These are phyloP conservation scores for Drosophila navojoa DNA, from an alignment of 1,140 invertebrate species.

Conservation along the genomic window DNA sequence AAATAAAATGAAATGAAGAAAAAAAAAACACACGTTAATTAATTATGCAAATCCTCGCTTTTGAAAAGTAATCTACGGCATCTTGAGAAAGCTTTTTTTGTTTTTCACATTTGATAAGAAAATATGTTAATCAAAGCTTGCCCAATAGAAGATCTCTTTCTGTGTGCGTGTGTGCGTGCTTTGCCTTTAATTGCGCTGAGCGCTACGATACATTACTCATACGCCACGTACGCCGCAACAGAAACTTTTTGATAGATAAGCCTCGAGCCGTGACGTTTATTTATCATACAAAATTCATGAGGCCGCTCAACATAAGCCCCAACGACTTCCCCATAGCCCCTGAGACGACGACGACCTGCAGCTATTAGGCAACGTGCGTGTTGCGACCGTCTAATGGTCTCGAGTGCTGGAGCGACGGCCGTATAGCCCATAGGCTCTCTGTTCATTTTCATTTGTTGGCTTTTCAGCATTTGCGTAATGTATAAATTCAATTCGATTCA, in stretches of 20 bases:
- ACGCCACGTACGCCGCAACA: conserved; percentile 60
- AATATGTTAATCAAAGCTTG: conserved; percentile 44
- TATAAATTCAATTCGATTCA: conserved; percentile 69
- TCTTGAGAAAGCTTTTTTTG: conserved; percentile 21
- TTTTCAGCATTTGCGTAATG: conserved; percentile 65
- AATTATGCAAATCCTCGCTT: conserved; percentile 72
- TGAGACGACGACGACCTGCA: not conserved
- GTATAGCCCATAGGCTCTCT: conserved; percentile 4
- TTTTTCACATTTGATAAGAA: conserved; percentile 47
- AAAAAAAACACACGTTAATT: conserved; percentile 53
- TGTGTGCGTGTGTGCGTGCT: not conserved
- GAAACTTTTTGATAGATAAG: conserved; percentile 66
- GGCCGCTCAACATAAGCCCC: conserved; percentile 54
- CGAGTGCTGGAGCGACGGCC: conserved; percentile 1
- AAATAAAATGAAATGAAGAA: too few relatives aligned
- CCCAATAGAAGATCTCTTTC: not conserved
- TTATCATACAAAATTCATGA: conserved; percentile 80
- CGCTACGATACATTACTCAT: conserved; percentile 64
- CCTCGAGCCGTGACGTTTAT: conserved; percentile 73
- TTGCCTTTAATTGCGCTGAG: conserved; percentile 31
- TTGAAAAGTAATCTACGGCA: conserved; percentile 64
- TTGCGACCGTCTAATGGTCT: conserved; percentile 46
- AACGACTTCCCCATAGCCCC: conserved; percentile 45
- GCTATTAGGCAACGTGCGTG: conserved; percentile 43
- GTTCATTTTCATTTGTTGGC: conserved; percentile 49